Evolutionary conservation across 1,140 invertebrate species (phyloP).

Genomic region (Heliconius melpomene): DNA sequence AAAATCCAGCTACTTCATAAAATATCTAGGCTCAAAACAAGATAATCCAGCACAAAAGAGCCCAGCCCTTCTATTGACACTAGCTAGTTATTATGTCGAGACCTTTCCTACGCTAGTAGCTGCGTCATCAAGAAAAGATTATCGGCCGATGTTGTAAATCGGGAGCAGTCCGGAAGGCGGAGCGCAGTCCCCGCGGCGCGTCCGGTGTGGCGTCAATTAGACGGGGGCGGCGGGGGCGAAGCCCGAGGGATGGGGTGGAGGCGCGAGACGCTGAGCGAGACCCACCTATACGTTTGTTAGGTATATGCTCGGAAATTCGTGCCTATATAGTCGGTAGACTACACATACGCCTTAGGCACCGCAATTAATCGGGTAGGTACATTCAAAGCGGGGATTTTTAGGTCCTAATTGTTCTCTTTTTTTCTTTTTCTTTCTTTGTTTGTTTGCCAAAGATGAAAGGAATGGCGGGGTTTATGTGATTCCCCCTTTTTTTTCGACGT

Average conservation of each 20-base stretch:
- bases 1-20: background rate
- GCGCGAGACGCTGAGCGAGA: constrained; percentile 49
- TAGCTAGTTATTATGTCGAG: constrained; percentile 35
- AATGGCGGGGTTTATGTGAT: constrained; percentile 1
- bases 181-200: constrained; percentile 66
- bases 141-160: constrained; percentile 71
- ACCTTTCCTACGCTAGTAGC: constrained; percentile 35
- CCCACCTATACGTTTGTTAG: constrained; percentile 57
- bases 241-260: constrained; percentile 40
- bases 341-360: constrained; percentile 59
- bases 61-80: constrained; percentile 23
- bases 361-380: constrained; percentile 68
- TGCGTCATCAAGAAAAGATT: constrained; percentile 76
- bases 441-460: constrained; percentile 22
- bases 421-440: constrained; percentile 21
- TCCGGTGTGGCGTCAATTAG: constrained; percentile 74
- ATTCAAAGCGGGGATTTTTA: constrained; percentile 47
- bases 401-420: constrained; percentile 27
- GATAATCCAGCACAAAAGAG: constrained; percentile 20
- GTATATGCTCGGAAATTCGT: constrained; percentile 68
- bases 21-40: constrained; percentile 11
- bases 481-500: constrained; percentile 5
- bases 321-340: constrained; percentile 52
- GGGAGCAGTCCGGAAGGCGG: constrained; percentile 65
- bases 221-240: constrained; percentile 42